Evolutionary conservation across 2,888 invertebrate genomes (phyloP).

Genomic region (Cantharis flavilabris): DNA sequence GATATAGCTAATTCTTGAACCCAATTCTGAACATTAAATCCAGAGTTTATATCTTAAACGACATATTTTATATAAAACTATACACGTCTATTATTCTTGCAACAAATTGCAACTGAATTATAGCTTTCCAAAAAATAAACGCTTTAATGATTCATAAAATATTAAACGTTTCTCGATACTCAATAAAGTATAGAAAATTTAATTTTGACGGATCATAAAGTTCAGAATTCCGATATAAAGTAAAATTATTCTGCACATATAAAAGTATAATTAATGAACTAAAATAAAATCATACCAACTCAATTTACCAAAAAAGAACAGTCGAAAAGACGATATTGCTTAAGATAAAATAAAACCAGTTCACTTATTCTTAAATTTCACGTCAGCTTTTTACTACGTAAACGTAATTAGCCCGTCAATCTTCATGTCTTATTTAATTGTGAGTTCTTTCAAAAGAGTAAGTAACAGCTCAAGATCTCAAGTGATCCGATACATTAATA

Average conservation of each 20-base stretch:
- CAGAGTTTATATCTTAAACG: conserved; percentile 1
- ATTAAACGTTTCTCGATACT: not conserved
- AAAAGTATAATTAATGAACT: not conserved
- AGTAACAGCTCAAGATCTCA: no score
- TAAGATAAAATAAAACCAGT: not conserved
- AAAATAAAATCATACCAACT: not conserved
- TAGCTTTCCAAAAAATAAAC: not conserved
- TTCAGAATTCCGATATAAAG: not conserved
- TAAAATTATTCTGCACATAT: not conserved
- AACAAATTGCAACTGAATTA: conserved; percentile 8
- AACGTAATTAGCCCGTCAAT: not conserved
- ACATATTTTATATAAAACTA: not conserved
- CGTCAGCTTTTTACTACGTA: not conserved
- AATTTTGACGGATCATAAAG: not conserved
- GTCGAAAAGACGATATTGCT: not conserved
- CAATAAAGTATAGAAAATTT: not conserved
- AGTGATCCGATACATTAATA: no score
- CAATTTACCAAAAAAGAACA: not conserved
- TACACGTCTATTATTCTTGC: not conserved
- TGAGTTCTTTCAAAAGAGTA: not conserved
- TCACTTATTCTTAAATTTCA: not conserved
- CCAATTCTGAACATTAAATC: conserved; percentile 8
- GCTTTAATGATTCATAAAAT: not conserved
- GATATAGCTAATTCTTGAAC: conserved; percentile 6
- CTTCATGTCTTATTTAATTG: not conserved